Conservation (phyloP, 2,888 invertebrate species). For the Ochlodes sylvanus region DNA sequence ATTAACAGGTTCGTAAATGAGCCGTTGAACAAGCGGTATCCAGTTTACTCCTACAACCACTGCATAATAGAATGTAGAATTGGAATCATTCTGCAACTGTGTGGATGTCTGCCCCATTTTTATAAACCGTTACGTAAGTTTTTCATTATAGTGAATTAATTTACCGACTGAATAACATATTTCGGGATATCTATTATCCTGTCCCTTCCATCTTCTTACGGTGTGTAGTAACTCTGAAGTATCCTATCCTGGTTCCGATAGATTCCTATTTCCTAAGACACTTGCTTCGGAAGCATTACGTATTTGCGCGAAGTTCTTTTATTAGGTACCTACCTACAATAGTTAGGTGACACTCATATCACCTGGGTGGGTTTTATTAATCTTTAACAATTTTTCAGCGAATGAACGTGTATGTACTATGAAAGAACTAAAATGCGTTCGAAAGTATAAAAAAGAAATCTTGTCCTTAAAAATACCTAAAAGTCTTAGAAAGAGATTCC, state of each 20-base stretch:
- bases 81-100: constrained; percentile 84
- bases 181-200: neutral
- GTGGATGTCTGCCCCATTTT: constrained; percentile 90
- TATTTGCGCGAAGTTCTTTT: too few relatives aligned
- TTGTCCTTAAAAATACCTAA: constrained; percentile 58
- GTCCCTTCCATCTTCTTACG: too few relatives aligned
- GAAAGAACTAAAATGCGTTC: constrained; percentile 65
- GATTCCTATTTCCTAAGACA: too few relatives aligned
- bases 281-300: too few relatives aligned
- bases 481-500: constrained; percentile 53
- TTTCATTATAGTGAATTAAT: neutral
- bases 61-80: constrained; percentile 90
- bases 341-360: too few relatives aligned
- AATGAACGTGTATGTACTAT: constrained; percentile 68
- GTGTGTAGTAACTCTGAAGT: too few relatives aligned
- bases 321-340: too few relatives aligned
- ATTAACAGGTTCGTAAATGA: constrained; percentile 65
- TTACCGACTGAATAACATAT: neutral
- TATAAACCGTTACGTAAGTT: constrained; percentile 87
- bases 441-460: constrained; percentile 64
- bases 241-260: too few relatives aligned
- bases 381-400: constrained; percentile 50
- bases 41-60: constrained; percentile 88
- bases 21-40: constrained; percentile 73
- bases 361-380: too few relatives aligned